A percentile compares a stretch with the other conserved stretches of the same genome.
phyloP scores from a whole-genome alignment of 1,140 invertebrate species.

The Drosophila eugracilis region DNA sequence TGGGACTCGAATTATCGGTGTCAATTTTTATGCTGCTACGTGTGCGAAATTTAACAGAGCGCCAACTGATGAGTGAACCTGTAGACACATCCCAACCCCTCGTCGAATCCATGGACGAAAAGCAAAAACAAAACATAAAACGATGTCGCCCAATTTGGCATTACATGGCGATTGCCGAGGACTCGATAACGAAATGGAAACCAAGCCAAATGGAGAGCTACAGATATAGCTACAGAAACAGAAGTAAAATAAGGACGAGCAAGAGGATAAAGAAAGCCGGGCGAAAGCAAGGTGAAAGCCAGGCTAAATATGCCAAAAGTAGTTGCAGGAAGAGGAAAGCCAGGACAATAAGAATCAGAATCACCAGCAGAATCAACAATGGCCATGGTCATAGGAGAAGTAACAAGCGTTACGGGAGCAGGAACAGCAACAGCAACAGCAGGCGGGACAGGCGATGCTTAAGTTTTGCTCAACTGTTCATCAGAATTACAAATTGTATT shows the following conservation, averaged over 20 bases:
- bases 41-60: constrained; percentile 78
- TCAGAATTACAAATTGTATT: constrained; percentile 84
- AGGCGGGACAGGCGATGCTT: constrained; percentile 50
- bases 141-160: constrained; percentile 78
- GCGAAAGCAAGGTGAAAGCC: constrained; percentile 48
- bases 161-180: constrained; percentile 71
- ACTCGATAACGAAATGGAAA: constrained; percentile 79
- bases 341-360: constrained; percentile 51
- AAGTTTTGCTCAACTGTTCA: constrained; percentile 79
- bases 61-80: constrained; percentile 74
- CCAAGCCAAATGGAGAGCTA: constrained; percentile 15
- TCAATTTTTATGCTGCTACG: constrained; percentile 83
- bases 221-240: constrained; percentile 9
- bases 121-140: constrained; percentile 52
- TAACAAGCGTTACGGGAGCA: constrained; percentile 23
- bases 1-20: constrained; percentile 72
- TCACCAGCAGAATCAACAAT: constrained; percentile 51
- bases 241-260: constrained; percentile 1
- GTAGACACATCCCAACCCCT: constrained; percentile 35
- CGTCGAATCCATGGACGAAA: constrained; percentile 6
- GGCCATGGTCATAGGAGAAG: constrained; percentile 17
- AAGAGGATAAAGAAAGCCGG: constrained; percentile 24
- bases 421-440: constrained; percentile 26
- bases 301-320: constrained; percentile 56
- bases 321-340: constrained; percentile 53